Base-by-base conservation (phyloP, 2,888 invertebrate species). In the Morpho deidamia region DNA sequence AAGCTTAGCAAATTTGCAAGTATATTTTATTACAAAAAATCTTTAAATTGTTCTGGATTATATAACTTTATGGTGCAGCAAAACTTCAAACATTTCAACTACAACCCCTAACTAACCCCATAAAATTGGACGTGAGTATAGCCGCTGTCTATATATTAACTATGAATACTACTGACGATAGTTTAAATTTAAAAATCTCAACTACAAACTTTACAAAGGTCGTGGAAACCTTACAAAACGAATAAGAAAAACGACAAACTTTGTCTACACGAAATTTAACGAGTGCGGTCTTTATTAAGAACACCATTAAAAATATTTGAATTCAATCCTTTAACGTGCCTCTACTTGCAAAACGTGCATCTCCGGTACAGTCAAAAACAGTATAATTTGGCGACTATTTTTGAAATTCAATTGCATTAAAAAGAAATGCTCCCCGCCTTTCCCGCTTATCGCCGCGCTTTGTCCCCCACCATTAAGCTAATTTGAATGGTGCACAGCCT, bases 391-490 rank as follows among this genome's bases (percentile, higher is more conserved):
- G 56, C 44, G 59, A 60, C 62, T 55, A 74, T 73, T 69, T 79
- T 71, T 68, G 70, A 59, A 78, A 76, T 78, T 74, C 73, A 74
- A 72, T 67, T 66, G 70, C 72, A 69, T 72, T 75, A 68, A 64
- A 70, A 70, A 69, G 68, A 68, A 63, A 69, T 70, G 73, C 75
- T 77, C 78, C 74, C 78, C 74, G 72, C 72, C 72, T 73, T 74
- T 71, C 69, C 72, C 74, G 73, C 78, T 85, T 87, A 87, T 87
- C 85, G 82, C 75, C 71, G 70, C 73, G 81, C 85, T 89, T 89
- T 87, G 86, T 85, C 75, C 71, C 77, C 76, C 70, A 79, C 75
- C 86, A 87, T 87, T 88, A 83, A 85, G 85, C 87, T 88, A 87
- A 89, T 89, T 89, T 87, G 87, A 88, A 88, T 87, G 82, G 83